phyloP scores from a whole-genome alignment of 1,140 invertebrate genomes.

The Procambarus clarkii region DNA sequence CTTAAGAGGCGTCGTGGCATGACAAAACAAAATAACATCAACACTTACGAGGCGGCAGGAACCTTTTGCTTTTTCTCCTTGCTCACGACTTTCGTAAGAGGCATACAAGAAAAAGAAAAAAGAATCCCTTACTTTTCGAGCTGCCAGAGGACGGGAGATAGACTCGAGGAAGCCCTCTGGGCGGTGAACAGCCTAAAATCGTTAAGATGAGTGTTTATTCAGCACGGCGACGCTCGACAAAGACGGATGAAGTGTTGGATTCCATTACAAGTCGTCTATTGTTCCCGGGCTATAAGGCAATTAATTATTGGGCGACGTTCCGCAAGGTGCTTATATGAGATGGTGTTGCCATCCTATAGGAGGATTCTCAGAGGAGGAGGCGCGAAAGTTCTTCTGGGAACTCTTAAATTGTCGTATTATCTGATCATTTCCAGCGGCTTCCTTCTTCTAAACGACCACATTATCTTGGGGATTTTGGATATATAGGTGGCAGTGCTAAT shows the following conservation, averaged over 20 bases:
- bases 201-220: conserved; percentile 50
- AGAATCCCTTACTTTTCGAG: no score
- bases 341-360: background rate
- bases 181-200: conserved; percentile 2
- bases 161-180: background rate
- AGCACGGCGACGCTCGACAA: conserved; percentile 37
- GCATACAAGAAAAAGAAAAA: background rate
- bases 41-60: background rate
- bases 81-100: background rate
- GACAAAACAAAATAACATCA: conserved; percentile 57
- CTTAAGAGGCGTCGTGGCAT: conserved; percentile 40
- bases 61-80: background rate
- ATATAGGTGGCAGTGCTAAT: background rate
- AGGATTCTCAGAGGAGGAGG: background rate
- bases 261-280: conserved; percentile 64
- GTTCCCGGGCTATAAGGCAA: conserved; percentile 57
- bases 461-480: background rate
- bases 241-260: conserved; percentile 60
- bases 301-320: conserved; percentile 47
- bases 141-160: no score
- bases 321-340: conserved; percentile 51
- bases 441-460: background rate
- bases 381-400: background rate
- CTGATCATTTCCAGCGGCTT: background rate
- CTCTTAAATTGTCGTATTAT: conserved; percentile 2